Base-by-base conservation (phyloP, 1,140 invertebrate species). In the Mya arenaria region DNA sequence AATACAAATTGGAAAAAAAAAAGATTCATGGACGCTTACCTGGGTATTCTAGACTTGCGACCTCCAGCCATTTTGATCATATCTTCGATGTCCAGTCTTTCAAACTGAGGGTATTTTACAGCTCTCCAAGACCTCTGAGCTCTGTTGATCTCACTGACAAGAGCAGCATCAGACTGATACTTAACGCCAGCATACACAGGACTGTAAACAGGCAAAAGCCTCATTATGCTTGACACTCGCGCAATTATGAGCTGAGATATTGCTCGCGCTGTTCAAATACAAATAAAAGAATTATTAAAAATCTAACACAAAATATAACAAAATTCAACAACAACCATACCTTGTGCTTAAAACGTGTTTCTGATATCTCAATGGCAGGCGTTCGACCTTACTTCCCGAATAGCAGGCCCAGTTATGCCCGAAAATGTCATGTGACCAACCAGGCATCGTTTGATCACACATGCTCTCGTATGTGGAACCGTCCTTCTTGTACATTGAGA, bases 401-500 rank as follows among this genome's bases (percentile, higher is more conserved):
- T 87, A 93, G 63, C 93, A 94, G 23, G 92, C 90, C 92, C 93
- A 94, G 69, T 93, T 90, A n/a, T 89, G 88, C 0, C 89, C 91
- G 48, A 92, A 84, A 0, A 92, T 85, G 86, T 94, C 92, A 86
- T 94, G 94, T 63, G 93, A 92, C 93, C 93, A 94, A 1, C 94
- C 93, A 48, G 90, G 88, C 30, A 92, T 79, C 4, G 92, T 93
- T 58, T 89, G 72, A 74, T 92, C 88, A 89, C 94, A 94, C 30
- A 88, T 88, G 77, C 92, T 94, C 0, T 88, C 90, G 0, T 90
- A 88, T 48, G 88, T 90, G 6, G 84, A 63, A 0, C 87, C 88
- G 36, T 81, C 62, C 41, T 89, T 75, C 69, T 91, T 85, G 72
- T 92, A 94, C 17, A 82, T 85, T 0, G 93, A 94, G 85, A 94